A percentile compares a stretch with the other conserved stretches of the same genome.
Conservation (phyloP, 2,888 invertebrate species). For the Xanthia togata region DNA sequence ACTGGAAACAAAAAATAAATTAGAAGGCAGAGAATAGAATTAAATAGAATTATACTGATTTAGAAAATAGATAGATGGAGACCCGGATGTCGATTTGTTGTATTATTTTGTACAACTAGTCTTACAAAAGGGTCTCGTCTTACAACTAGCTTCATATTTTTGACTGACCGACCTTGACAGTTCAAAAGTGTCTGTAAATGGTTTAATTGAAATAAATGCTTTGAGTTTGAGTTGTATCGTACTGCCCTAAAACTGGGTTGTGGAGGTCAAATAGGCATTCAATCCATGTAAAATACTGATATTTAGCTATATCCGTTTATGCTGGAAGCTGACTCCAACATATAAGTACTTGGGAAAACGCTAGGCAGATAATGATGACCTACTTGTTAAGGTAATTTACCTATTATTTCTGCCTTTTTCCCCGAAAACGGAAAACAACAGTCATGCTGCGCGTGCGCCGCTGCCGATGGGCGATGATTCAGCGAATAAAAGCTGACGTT, state of each 20-base stretch:
- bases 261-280: too few species aligned
- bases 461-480: background rate
- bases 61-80: background rate
- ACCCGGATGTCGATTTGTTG: too few species aligned
- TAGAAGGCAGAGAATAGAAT: background rate
- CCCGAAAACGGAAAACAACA: background rate
- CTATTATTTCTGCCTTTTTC: background rate
- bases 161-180: too few species aligned
- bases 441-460: background rate
- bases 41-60: background rate
- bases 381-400: background rate
- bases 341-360: background rate
- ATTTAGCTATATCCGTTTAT: background rate
- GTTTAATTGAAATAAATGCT: too few species aligned
- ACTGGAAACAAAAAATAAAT: conserved; percentile 80
- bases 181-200: too few species aligned
- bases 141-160: too few species aligned
- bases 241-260: background rate
- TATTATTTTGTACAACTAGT: background rate
- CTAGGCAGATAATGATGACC: background rate
- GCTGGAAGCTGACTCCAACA: background rate
- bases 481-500: too few species aligned
- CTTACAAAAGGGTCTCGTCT: background rate
- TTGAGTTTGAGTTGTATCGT: too few species aligned
- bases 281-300: background rate